Base-by-base conservation (phyloP, 2,113 vertebrate species). In the Scytalopus superciliaris region DNA sequence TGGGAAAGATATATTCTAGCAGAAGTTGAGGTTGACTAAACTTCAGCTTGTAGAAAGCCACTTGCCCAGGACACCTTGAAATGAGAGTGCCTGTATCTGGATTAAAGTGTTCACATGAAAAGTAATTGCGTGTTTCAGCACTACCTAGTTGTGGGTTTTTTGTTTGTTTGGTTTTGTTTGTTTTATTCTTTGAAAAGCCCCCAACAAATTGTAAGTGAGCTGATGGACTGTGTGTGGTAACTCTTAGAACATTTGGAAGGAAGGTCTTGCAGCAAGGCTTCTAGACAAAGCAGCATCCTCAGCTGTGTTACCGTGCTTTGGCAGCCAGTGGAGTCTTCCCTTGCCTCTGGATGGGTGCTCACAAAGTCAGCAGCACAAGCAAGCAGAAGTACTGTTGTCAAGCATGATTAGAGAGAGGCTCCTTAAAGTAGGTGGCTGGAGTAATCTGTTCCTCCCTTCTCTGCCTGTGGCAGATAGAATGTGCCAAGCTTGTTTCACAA, bases 181-280 rank as follows among this genome's bases (percentile, higher is more conserved):
- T 19, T 10, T 39, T 30, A 24, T 12, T 7, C 4, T 45, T 68
- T 27, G 18, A 19, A 66, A 57, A 9, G 3, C 4, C 0, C 1
- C 24, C 10, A 45, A 6, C 30, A 40, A 69, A 12, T 40, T 80
- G 37, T 66, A 84, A 84, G 19, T 27, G 16, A 69, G 28, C 45
- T 79, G n/a, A 33, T n/a, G 49, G 56, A 19, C 12, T 60, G 3
- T 45, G 27, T 52, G 16, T 72, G n/a, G 47, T 42, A 67, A 56
- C 16, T 60, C 30, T 28, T 25, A n/a, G 47, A 76, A 33, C 10
- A 7, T 37, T 39, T 60, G 10, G 35, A 19, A 75, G 39, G 45
- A 70, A 63, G 17, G 18, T 57, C 67, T 90, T 62, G 27, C 67
- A 72, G 53, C 62, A 39, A 28, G 47, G 39, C 52, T 80, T 79